phyloP scores from a whole-genome alignment of 2,888 invertebrate genomes.

The Aleiodes alternator region DNA sequence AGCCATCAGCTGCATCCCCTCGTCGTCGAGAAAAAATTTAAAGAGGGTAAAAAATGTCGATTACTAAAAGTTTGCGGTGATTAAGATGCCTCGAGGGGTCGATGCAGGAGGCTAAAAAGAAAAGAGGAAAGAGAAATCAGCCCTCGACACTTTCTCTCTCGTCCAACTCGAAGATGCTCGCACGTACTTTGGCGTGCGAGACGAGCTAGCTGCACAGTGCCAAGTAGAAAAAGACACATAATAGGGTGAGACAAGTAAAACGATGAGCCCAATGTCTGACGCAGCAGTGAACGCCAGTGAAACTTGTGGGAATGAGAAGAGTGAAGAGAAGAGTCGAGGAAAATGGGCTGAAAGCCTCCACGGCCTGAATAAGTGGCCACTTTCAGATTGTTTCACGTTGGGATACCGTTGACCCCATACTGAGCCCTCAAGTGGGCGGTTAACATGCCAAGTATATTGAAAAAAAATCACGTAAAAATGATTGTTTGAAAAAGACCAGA shows the following conservation, averaged over 20 bases:
- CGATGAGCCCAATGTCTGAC: conserved; percentile 27
- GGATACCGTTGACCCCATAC: conserved; percentile 9
- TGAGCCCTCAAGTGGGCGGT: not conserved
- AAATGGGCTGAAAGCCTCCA: conserved; percentile 16
- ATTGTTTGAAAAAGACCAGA: not conserved
- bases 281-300: conserved; percentile 20
- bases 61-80: conserved; percentile 9
- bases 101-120: not conserved
- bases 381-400: conserved; percentile 7
- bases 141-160: conserved; percentile 19
- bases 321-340: not conserved
- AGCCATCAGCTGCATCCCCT: not conserved
- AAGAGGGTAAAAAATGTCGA: conserved; percentile 6
- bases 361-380: conserved; percentile 21
- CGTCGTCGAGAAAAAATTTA: not conserved
- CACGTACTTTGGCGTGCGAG: conserved; percentile 1
- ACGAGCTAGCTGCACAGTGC: not conserved
- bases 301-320: not conserved
- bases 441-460: not conserved
- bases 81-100: conserved; percentile 1
- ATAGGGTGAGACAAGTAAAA: conserved; percentile 17
- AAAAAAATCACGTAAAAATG: not conserved
- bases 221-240: conserved; percentile 12
- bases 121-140: not conserved
- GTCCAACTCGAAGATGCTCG: conserved; percentile 1